Conservation (phyloP, 1,140 invertebrate species). For the Platyura marginata region DNA sequence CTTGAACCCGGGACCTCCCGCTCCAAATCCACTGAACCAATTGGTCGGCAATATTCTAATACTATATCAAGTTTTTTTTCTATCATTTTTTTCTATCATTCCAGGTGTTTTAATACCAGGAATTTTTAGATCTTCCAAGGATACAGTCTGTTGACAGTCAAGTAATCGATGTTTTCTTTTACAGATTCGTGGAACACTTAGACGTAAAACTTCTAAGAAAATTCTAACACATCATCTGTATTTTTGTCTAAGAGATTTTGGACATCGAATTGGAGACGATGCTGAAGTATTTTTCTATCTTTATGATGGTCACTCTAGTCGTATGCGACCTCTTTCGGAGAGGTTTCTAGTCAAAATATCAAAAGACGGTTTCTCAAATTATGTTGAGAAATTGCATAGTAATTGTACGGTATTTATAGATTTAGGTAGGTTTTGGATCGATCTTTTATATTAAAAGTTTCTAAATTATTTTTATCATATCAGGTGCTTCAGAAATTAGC, state of each 20-base stretch:
- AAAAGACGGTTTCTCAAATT: slow-evolving; percentile 77
- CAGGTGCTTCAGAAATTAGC: slow-evolving; percentile 62
- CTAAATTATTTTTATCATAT: slow-evolving; percentile 30
- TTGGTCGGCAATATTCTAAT: no score
- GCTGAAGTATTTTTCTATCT: slow-evolving; percentile 75
- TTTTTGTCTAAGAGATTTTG: slow-evolving; percentile 76
- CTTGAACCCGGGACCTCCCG: no score
- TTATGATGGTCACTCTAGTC: slow-evolving; percentile 46
- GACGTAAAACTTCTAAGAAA: slow-evolving; percentile 44
- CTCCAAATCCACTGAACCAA: no score
- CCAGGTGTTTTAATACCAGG: no score
- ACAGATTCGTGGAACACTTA: slow-evolving; percentile 46
- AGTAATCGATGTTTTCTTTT: no score
- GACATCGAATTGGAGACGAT: slow-evolving; percentile 69
- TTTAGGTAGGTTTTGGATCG: slow-evolving; percentile 11
- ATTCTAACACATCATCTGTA: slow-evolving; percentile 64
- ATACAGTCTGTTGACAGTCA: no score
- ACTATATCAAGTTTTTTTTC: no score
- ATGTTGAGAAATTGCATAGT: slow-evolving; percentile 69
- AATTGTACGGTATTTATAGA: slow-evolving; percentile 78
- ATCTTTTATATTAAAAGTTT: slow-evolving; percentile 7
- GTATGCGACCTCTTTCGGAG: slow-evolving; percentile 57
- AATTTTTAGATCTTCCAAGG: no score
- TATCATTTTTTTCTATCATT: no score
- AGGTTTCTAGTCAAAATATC: slow-evolving; percentile 73